Evolutionary conservation across 2,888 invertebrate species (phyloP).

Genomic region (Temnothorax ravouxi): DNA sequence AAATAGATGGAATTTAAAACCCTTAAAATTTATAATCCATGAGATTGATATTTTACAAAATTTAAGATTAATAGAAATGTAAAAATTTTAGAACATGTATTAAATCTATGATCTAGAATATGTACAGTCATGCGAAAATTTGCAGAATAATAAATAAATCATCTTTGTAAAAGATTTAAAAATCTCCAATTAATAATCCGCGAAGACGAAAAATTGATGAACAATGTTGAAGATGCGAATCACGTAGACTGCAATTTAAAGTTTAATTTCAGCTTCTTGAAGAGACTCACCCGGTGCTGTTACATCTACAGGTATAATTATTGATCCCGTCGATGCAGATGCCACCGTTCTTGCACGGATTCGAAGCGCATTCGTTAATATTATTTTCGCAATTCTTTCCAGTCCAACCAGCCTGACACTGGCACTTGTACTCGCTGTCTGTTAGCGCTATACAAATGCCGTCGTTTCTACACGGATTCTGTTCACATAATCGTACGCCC

Average conservation of each 20-base stretch:
- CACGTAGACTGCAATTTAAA: not conserved
- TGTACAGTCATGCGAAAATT: not conserved
- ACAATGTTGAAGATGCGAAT: not conserved
- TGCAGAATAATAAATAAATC: not conserved
- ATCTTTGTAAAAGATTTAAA: not conserved
- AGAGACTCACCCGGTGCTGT: conserved; percentile 88
- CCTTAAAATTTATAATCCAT: not conserved
- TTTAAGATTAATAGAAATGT: not conserved
- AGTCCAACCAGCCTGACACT: conserved; percentile 88
- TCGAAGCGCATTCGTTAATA: conserved; percentile 92
- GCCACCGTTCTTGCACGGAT: conserved; percentile 91
- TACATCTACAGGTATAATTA: conserved; percentile 93
- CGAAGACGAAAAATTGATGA: not conserved
- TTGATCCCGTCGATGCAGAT: conserved; percentile 90
- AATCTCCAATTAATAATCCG: not conserved
- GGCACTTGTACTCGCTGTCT: conserved; percentile 87
- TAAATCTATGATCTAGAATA: not conserved
- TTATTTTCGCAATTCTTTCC: conserved; percentile 91
- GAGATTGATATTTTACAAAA: not conserved
- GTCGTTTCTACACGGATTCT: conserved; percentile 93
- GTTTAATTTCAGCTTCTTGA: not conserved
- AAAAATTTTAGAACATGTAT: not conserved
- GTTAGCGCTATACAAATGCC: conserved; percentile 91
- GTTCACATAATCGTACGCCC: conserved; percentile 90
- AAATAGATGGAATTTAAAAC: not conserved